Evolutionary conservation across 2,113 vertebrate species (phyloP), one percentile per base, ranked within the genome.

Genomic region (Vidua macroura): DNA sequence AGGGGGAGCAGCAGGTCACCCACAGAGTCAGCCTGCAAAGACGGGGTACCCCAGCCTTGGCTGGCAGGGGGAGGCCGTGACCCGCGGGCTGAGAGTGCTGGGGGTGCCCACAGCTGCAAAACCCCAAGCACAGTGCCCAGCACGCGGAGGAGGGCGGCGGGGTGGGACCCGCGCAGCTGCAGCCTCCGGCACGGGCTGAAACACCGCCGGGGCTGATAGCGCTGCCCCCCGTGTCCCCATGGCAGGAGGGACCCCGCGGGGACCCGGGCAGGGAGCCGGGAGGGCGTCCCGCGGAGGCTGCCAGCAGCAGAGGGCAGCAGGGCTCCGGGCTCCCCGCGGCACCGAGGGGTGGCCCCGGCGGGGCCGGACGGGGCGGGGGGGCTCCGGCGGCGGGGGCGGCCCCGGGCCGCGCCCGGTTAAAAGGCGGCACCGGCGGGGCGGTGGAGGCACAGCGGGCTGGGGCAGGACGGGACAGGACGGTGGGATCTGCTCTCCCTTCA

Each of bases 261-360:
- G 31, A 31, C 55, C 4, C 23, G 1, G 46, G 53, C 30, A 8
- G 51, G 52, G 31, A 4, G 19, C 4, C 8, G 55, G 55, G 31
- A 33, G 31, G 4, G 39, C 39, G 14, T 28, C 21, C 41, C 11
- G 0, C 14, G 9, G n/a, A 23, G 56, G 56, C 31, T 43, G 66
- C 28, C 35, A 11, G 81, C 81, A 46, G 81, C 82, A 96, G 95
- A 95, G 93, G 95, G 95, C 95, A 96, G 93, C 83, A 92, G 62
- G 78, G 15, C 66, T 62, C 66, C 78, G 31, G 66, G 46, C 51
- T 55, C n/a, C 20, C 20, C 11, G 39, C 51, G 5, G 9, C 60
- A 39, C 59, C 9, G 49, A 4, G 41, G 78, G 70, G 33, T 60
- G 92, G 92, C 70, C 62, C 69, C 23, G 22, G 31, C 10, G n/a